Evolutionary conservation across 2,113 vertebrate species (phyloP), one percentile per base, ranked within the genome.

Genomic region (Rhegmatorhina hoffmannsi): DNA sequence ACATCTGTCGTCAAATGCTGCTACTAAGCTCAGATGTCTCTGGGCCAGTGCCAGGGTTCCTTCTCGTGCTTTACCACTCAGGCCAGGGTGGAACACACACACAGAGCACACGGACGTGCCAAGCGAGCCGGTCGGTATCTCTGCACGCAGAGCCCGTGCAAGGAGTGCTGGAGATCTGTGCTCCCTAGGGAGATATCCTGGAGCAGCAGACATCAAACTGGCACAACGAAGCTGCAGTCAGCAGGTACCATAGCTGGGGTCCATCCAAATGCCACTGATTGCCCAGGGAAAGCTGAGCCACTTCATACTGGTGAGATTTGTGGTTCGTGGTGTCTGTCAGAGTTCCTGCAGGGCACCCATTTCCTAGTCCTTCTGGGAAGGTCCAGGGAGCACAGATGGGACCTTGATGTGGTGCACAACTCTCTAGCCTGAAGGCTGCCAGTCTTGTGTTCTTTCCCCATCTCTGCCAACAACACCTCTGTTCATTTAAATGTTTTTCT

Each of bases 1-100:
- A 58, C 94, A 93, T 95, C 96, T 97, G 95, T 96, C 64, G 66
- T 96, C 95, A 93, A 87, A 94, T 90, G 89, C 95, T 92, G 88
- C 93, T 94, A 36, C 92, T 78, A 91, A 96, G 92, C 90, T 96
- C 88, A 78, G 88, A 93, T 82, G 92, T 92, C 88, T 87, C 80
- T 92, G 87, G 83, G 84, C 24, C 55, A 3, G 14, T 0, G 94
- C 89, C 92, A 95, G 55, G 47, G 89, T 58, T 95, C 58, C 77
- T 72, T 80, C 91, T 80, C 64, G 23, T 86, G 86, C 91, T 68
- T 90, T 84, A 67, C 84, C 43, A 50, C 78, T 81, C 26, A 50
- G 86, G 47, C 64, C 38, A 64, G 59, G 36, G 33, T 76, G 59
- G 85, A 94, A 84, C 59, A 88, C 90, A 82, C 78, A 84, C 11